Evolutionary conservation across 2,888 invertebrate genomes (phyloP).

Genomic region (Morinoia aosen): DNA sequence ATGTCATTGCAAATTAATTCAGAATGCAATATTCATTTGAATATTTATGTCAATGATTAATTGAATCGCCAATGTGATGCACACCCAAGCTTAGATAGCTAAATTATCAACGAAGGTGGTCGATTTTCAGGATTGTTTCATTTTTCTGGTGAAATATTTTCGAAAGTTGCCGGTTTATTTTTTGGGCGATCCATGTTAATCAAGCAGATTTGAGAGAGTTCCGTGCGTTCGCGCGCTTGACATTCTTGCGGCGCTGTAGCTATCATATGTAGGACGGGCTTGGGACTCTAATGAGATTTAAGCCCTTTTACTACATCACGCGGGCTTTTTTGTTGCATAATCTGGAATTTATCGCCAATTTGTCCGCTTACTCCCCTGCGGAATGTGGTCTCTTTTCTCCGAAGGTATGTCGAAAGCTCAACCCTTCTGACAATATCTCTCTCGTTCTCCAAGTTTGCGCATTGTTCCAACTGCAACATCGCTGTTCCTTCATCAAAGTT

Average conservation of each 20-base stretch:
- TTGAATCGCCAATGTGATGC: neutral
- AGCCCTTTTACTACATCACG: slow-evolving; percentile 29
- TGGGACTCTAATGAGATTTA: slow-evolving; percentile 43
- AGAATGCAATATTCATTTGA: neutral
- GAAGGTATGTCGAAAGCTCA: slow-evolving; percentile 31
- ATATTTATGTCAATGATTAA: neutral
- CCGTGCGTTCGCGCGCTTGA: neutral
- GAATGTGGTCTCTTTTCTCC: slow-evolving; percentile 52
- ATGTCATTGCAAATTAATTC: neutral
- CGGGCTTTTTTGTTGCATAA: slow-evolving; percentile 42
- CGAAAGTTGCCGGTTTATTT: slow-evolving; percentile 12
- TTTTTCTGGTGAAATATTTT: slow-evolving; percentile 4
- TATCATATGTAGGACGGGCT: slow-evolving; percentile 5
- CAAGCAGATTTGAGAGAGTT: slow-evolving; percentile 37
- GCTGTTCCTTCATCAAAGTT: neutral
- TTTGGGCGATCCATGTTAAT: slow-evolving; percentile 12
- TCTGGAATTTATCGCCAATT: slow-evolving; percentile 47
- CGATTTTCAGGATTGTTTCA: neutral
- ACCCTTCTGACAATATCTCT: neutral
- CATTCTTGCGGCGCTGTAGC: slow-evolving; percentile 24
- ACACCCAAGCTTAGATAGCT: neutral
- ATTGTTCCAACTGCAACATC: neutral
- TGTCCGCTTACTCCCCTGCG: slow-evolving; percentile 22
- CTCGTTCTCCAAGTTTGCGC: neutral
- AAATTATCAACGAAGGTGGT: neutral